These are phyloP conservation scores for Conger conger DNA, from an alignment of 2,113 vertebrate species.

Conservation along the genomic window DNA sequence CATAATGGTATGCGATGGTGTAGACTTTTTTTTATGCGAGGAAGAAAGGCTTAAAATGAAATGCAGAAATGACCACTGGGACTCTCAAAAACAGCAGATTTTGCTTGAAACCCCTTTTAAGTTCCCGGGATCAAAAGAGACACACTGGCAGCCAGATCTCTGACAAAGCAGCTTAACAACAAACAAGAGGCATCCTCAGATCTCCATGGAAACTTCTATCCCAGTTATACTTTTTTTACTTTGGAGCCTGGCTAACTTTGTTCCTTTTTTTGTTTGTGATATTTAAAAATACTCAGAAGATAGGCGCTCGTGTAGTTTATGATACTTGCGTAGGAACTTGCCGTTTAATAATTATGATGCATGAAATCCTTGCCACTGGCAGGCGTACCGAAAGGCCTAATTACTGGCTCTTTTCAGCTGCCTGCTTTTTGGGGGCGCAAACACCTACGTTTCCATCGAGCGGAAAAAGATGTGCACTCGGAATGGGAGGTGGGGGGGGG, in stretches of 20 bases:
- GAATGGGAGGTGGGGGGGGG: slow-evolving; percentile 48
- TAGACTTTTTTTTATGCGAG: background rate
- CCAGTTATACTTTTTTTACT: background rate
- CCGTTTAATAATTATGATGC: slow-evolving; percentile 75
- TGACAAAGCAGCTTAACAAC: background rate
- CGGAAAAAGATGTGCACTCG: slow-evolving; percentile 61
- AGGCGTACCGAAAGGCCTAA: slow-evolving; percentile 73
- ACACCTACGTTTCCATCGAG: slow-evolving; percentile 66
- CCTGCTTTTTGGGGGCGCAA: slow-evolving; percentile 58
- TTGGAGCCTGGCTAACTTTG: background rate
- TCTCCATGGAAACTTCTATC: background rate
- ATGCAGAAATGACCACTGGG: background rate
- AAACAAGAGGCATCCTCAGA: background rate
- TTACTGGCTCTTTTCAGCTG: slow-evolving; percentile 71
- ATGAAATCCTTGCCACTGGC: slow-evolving; percentile 74
- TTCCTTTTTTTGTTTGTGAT: background rate
- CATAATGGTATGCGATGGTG: background rate
- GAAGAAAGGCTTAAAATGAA: background rate
- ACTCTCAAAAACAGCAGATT: background rate
- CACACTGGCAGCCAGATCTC: background rate
- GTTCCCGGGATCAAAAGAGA: background rate
- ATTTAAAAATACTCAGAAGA: background rate
- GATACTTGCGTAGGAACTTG: slow-evolving; percentile 46
- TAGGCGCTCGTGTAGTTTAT: background rate
- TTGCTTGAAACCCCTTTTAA: background rate